Evolutionary conservation across 2,113 vertebrate genomes (phyloP), one percentile per base, ranked within the genome.

Genomic region (Castor canadensis): DNA sequence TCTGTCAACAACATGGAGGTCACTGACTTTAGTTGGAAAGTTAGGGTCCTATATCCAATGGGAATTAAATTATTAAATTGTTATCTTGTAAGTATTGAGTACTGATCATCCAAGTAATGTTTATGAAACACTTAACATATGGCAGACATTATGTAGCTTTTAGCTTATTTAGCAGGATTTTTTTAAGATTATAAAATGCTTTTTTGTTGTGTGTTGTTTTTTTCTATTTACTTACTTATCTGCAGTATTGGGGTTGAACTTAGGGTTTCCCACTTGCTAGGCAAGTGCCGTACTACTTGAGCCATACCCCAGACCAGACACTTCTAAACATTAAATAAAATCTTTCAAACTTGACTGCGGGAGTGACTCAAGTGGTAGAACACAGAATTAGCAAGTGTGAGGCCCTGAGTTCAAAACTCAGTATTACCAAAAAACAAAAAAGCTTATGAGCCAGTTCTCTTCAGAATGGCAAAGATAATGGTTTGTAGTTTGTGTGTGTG

Each of bases 141-240:
- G 52, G 10, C n/a, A 71, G 8, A 19, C 43, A 52, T 64, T 76
- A 24, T 40, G 2, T 69, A 66, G 17, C 11, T 95, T 93, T 91
- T 85, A 26, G 16, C 90, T 87, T 69, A 77, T 62, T 95, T 76
- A 64, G 49, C 66, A 92, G 20, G 30, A 66, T 45, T 47, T 84
- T 54, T 72, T 87, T 43, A 71, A 79, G 84, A 71, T 83, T 66
- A 52, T 87, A 71, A 93, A 82, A 9, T 24, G 3, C 10, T 82
- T 75, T 60, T 94, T 77, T 28, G 28, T 77, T 66, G 30, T 38
- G 3, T 94, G 22, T 85, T 96, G 80, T 77, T 97, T 93, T 26
- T 26, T 60, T 58, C 22, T 58, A 8, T 58, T 58, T 58, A n/a
- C n/a, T n/a, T n/a, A n/a, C n/a, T 58, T 58, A 17, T n/a, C n/a